Percentiles rank a stretch among this genome's conserved stretches.
phyloP scores from a whole-genome alignment of 2,113 vertebrate species.

The Caretta caretta region DNA sequence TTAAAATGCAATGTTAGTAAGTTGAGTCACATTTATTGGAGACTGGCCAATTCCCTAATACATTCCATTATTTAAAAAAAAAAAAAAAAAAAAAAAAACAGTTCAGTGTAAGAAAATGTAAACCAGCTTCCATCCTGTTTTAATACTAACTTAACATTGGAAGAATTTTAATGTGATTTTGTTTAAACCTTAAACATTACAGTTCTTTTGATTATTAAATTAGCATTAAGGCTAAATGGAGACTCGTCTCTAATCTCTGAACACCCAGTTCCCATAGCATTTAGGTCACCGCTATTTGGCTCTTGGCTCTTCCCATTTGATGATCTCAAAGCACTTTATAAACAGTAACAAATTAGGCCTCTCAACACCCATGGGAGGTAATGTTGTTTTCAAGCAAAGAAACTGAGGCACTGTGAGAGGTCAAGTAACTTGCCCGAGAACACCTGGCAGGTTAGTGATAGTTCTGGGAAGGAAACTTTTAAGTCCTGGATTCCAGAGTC shows the following conservation, averaged over 20 bases:
- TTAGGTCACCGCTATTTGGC: constrained; percentile 32
- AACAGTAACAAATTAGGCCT: not conserved
- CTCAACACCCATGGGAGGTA: not conserved
- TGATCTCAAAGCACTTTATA: not conserved
- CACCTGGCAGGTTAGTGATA: constrained; percentile 15
- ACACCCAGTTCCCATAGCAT: not conserved
- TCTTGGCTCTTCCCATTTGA: not conserved
- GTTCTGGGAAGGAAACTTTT: constrained; percentile 25
- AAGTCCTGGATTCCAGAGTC: not conserved
- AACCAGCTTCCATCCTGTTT: constrained; percentile 76
- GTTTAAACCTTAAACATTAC: constrained; percentile 75
- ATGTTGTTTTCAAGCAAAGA: constrained; percentile 2
- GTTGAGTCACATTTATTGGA: constrained; percentile 75
- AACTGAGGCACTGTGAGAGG: not conserved
- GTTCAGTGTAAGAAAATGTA: constrained; percentile 77
- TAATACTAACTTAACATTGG: constrained; percentile 75
- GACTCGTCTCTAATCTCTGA: constrained; percentile 44
- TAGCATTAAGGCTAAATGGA: constrained; percentile 68
- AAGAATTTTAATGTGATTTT: constrained; percentile 72
- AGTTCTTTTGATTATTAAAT: constrained; percentile 75
- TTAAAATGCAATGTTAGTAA: constrained; percentile 77
- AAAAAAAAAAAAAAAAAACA: constrained; percentile 53
- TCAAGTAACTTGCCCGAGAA: not conserved
- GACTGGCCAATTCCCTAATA: constrained; percentile 68
- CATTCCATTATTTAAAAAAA: constrained; percentile 71